These are phyloP conservation scores for Carassius auratus DNA, from an alignment of 2,113 vertebrate genomes.

Conservation along the genomic window DNA sequence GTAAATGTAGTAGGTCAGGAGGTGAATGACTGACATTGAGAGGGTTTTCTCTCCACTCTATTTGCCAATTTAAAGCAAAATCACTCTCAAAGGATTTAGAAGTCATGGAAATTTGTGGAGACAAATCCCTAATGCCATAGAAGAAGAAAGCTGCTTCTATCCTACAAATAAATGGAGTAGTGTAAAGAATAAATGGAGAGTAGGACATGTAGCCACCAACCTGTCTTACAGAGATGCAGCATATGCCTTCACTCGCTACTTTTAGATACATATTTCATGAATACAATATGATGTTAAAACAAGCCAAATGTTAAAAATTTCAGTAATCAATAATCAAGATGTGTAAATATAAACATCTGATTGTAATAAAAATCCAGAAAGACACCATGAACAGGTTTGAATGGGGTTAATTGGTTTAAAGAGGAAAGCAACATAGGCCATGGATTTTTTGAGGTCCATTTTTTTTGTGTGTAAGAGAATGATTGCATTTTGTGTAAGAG, in stretches of 20 bases:
- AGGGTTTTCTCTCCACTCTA: conserved; percentile 1
- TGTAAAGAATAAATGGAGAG: conserved; percentile 18
- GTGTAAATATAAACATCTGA: too few relatives aligned
- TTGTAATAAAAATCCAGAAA: neutral
- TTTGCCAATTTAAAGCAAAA: conserved; percentile 37
- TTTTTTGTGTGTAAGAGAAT: neutral
- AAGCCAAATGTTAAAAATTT: neutral
- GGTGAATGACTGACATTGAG: conserved; percentile 20
- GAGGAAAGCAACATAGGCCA: too few relatives aligned
- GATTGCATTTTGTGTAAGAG: neutral
- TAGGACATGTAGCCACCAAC: neutral
- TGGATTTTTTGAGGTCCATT: neutral
- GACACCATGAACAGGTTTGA: neutral
- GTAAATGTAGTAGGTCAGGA: neutral
- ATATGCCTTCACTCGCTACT: neutral
- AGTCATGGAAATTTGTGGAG: conserved; percentile 17
- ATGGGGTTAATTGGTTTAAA: too few relatives aligned
- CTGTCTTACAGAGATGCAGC: neutral
- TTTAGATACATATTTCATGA: neutral
- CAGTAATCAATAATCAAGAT: neutral
- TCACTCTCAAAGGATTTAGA: conserved; percentile 48
- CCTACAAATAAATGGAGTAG: conserved; percentile 42
- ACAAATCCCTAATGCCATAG: conserved; percentile 49
- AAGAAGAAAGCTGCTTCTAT: conserved; percentile 36
- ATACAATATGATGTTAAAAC: neutral